Evolutionary conservation across 2,888 invertebrate species (phyloP).

Genomic region (Archips crataeganus): DNA sequence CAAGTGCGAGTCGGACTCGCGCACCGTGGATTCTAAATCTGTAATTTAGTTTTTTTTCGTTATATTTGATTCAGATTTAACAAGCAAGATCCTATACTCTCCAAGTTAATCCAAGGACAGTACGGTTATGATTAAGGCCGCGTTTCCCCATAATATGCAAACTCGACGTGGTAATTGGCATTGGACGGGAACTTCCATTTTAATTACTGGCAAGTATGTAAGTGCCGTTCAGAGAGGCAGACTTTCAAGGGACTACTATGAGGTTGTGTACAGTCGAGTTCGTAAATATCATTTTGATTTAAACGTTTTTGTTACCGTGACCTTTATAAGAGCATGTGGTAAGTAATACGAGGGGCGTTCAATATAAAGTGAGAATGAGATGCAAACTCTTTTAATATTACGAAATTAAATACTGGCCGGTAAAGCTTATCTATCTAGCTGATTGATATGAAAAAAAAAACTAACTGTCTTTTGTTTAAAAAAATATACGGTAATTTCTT

Average conservation of each 20-base stretch:
- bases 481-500: no score
- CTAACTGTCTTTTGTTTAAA: no score
- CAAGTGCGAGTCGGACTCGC: no score
- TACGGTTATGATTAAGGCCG: conserved; percentile 40
- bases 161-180: conserved; percentile 55
- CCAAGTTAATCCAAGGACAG: conserved; percentile 35
- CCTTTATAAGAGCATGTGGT: no score
- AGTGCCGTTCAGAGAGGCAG: conserved; percentile 43
- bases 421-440: no score
- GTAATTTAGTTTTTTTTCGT: background rate
- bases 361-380: no score
- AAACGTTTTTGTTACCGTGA: no score
- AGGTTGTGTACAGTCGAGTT: background rate
- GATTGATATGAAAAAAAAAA: no score
- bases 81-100: background rate
- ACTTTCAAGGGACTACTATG: conserved; percentile 40
- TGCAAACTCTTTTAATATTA: no score
- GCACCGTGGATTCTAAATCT: no score
- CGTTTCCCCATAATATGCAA: conserved; percentile 55
- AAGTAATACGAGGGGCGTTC: no score
- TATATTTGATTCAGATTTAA: background rate
- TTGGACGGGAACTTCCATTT: conserved; percentile 61
- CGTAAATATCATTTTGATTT: background rate
- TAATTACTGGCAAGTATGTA: conserved; percentile 57
- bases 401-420: no score